Evolutionary conservation across 2,113 vertebrate species (phyloP), one percentile per base, ranked within the genome.

Genomic region (Setophaga coronata): DNA sequence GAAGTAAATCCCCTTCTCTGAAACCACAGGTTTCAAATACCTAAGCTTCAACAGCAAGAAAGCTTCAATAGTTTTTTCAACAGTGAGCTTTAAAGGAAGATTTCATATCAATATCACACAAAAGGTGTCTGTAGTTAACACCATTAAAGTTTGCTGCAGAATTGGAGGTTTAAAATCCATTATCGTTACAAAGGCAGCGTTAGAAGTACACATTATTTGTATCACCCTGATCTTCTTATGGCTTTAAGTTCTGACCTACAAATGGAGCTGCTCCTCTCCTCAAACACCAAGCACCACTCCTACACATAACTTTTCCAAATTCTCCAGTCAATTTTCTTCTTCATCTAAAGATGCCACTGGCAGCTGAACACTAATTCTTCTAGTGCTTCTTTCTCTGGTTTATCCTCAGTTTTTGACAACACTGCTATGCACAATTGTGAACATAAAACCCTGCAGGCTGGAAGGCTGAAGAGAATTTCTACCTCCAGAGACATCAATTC

Each of bases 211-310:
- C 40, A 61, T 82, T 58, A 94, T n/a, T 91, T 81, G 20, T 66
- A 87, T 69, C 87, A 60, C 9, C 45, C 67, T 89, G 57, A 89
- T 92, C 84, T 91, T 83, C 87, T 91, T 73, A 70, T 0, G 2
- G 77, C 51, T 90, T 58, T 78, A 94, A 91, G 28, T n/a, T 85
- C 34, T 90, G 85, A 89, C 78, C 88, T 93, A 90, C 65, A 91
- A 96, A 91, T 28, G 45, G 51, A 93, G 42, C 26, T 58, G 42
- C 73, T 93, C 58, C 48, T 76, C 48, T 69, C 26, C 87, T 89
- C 69, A 31, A 89, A 73, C 51, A 71, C 54, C 21, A 69, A 70
- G 28, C 43, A 85, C 9, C 38, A 18, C 11, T 60, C 47, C 60
- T 54, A 58, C 48, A 58, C 87, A 24, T 20, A 79, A 85, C 20